Evolutionary conservation across 1,140 invertebrate species (phyloP).

Genomic region (Papilio helenus): DNA sequence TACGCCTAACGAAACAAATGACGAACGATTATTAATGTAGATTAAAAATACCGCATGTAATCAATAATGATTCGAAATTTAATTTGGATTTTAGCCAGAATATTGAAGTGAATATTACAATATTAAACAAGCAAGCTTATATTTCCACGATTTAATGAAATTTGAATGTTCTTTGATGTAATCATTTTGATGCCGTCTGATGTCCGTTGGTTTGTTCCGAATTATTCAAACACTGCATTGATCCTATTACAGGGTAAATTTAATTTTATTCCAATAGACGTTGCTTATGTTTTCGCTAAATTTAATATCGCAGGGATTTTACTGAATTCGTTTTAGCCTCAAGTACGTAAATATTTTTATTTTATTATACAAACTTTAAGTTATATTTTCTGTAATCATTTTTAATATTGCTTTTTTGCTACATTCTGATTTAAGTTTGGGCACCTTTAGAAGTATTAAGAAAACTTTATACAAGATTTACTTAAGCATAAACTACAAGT

Average conservation of each 20-base stretch:
- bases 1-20: neutral
- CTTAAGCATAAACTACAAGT: neutral
- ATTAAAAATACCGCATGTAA: neutral
- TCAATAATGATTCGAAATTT: neutral
- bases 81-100: neutral
- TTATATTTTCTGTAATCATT: neutral
- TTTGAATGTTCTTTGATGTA: conserved; percentile 18
- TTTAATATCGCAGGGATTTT: neutral
- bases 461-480: neutral
- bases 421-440: neutral
- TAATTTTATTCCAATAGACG: neutral
- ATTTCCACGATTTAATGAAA: conserved; percentile 4
- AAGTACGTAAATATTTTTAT: neutral
- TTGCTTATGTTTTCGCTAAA: neutral
- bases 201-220: neutral
- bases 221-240: conserved; percentile 17
- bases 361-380: neutral
- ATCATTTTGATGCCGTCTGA: conserved; percentile 7
- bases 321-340: neutral
- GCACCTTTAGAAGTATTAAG: neutral
- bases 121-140: neutral
- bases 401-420: neutral
- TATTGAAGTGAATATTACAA: neutral
- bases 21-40: neutral
- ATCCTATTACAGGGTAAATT: conserved; percentile 11